These are phyloP conservation scores for Gambusia affinis DNA, from an alignment of 2,113 vertebrate genomes.

Conservation along the genomic window DNA sequence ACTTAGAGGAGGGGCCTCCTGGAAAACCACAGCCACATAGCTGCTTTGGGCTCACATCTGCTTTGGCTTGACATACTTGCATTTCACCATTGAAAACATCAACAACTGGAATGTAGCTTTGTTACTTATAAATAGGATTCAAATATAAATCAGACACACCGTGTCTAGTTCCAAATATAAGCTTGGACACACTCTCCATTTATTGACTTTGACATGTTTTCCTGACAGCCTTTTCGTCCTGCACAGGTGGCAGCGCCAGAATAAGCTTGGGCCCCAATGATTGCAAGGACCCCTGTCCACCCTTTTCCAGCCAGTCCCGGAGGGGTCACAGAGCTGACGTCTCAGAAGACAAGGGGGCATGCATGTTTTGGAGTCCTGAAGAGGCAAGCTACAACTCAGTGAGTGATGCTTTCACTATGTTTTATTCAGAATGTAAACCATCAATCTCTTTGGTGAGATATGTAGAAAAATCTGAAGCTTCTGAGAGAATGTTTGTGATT, in stretches of 20 bases:
- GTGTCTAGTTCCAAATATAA: conserved; percentile 29
- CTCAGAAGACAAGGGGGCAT: conserved; percentile 65
- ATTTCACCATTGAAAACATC: conserved; percentile 48
- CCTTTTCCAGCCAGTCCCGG: conserved; percentile 67
- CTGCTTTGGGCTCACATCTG: conserved; percentile 70
- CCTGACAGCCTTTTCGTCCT: conserved; percentile 36
- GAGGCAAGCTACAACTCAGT: conserved; percentile 78
- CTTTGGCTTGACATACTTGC: conserved; percentile 60
- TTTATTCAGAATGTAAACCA: conserved; percentile 11
- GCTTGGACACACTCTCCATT: conserved; percentile 19
- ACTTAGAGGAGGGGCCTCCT: conserved; percentile 65
- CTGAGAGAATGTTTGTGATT: neutral
- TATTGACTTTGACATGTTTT: conserved; percentile 43
- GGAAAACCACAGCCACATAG: conserved; percentile 69
- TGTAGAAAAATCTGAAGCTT: neutral
- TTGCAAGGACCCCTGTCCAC: conserved; percentile 63
- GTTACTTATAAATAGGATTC: neutral
- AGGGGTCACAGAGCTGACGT: conserved; percentile 71
- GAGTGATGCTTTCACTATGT: conserved; percentile 55
- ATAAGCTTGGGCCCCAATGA: conserved; percentile 75
- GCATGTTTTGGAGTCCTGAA: conserved; percentile 73
- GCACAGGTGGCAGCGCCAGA: conserved; percentile 68
- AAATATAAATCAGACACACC: conserved; percentile 5
- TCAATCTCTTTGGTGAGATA: conserved; percentile 9
- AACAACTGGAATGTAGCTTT: conserved; percentile 26